Percentiles rank a stretch among this genome's conserved stretches.
These are phyloP conservation scores for Musca domestica DNA, from an alignment of 1,140 invertebrate genomes.

Conservation along the genomic window DNA sequence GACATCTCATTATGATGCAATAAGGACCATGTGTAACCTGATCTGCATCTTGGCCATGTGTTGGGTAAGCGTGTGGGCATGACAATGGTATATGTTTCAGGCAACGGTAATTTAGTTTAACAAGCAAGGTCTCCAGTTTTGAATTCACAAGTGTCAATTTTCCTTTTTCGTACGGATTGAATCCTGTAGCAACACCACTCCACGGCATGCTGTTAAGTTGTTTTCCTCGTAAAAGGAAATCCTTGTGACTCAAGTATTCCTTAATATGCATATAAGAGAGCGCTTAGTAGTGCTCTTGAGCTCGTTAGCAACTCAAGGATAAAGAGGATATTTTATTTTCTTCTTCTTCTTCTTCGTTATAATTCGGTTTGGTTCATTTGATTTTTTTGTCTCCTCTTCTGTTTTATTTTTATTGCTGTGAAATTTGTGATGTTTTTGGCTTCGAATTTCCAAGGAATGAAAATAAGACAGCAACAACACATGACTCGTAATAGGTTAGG, in stretches of 20 bases:
- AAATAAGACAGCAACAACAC: too few species aligned
- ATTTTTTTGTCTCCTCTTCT: background rate
- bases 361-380: too few species aligned
- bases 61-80: too few species aligned
- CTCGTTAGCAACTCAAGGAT: background rate
- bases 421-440: constrained; percentile 14
- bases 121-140: too few species aligned
- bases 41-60: too few species aligned
- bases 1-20: too few species aligned
- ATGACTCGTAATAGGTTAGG: too few species aligned
- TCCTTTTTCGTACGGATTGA: background rate
- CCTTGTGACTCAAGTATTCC: constrained; percentile 3
- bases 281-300: background rate
- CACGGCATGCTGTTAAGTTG: background rate
- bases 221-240: constrained; percentile 14
- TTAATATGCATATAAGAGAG: constrained; percentile 15
- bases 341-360: background rate
- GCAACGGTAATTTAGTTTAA: too few species aligned
- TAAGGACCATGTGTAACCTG: too few species aligned
- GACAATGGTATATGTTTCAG: too few species aligned
- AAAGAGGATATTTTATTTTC: constrained; percentile 1
- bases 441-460: constrained; percentile 6
- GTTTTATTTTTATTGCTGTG: constrained; percentile 6
- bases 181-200: too few species aligned
- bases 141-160: constrained; percentile 11